phyloP scores from a whole-genome alignment of 2,888 invertebrate genomes.

The Morpho deidamia region DNA sequence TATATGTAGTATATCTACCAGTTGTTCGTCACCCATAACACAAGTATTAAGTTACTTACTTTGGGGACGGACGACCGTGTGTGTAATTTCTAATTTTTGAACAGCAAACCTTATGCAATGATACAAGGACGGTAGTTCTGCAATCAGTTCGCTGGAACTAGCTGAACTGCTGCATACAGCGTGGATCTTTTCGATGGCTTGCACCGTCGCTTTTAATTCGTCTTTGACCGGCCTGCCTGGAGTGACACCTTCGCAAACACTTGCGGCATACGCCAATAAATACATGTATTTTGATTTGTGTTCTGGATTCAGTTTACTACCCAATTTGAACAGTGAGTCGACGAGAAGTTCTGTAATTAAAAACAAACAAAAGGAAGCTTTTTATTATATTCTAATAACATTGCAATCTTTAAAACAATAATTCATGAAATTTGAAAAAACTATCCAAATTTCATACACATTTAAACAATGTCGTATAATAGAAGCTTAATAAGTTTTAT shows the following conservation, averaged over 20 bases:
- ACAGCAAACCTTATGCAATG: constrained; percentile 87
- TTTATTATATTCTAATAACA: too few species aligned
- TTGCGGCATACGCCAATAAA: constrained; percentile 95
- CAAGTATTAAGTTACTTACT: too few species aligned
- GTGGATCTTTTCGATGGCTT: constrained; percentile 95
- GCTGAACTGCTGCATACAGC: constrained; percentile 93
- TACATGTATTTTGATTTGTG: constrained; percentile 98
- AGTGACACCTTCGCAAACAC: constrained; percentile 87
- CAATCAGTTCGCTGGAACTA: constrained; percentile 95
- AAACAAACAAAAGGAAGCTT: too few species aligned
- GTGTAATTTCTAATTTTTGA: neutral
- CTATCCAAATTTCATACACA: too few species aligned
- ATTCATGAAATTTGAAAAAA: too few species aligned
- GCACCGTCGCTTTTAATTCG: constrained; percentile 93
- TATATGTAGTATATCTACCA: too few species aligned
- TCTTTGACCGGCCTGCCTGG: constrained; percentile 90
- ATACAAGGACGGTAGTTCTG: constrained; percentile 93
- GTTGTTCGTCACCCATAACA: too few species aligned
- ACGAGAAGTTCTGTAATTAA: constrained; percentile 86
- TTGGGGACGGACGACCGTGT: too few species aligned
- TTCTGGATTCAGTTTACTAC: constrained; percentile 96
- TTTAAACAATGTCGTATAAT: too few species aligned
- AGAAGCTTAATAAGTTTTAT: too few species aligned
- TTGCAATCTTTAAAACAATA: too few species aligned
- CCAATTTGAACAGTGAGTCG: constrained; percentile 95